Base-by-base conservation (phyloP, 2,113 vertebrate genomes). In the Marmota monax region DNA sequence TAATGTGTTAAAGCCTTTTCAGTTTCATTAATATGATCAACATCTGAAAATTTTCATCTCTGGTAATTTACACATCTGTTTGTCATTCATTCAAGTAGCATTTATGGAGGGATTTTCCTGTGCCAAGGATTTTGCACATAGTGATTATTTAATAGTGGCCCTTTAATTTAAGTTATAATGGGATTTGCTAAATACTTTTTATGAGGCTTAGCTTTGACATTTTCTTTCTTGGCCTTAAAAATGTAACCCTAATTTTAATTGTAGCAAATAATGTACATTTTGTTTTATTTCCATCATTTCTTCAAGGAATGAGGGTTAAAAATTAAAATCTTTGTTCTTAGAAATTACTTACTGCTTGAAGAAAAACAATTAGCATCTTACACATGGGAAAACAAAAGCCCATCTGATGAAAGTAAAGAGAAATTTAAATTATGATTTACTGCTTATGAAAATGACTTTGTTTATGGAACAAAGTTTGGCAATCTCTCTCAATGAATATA, bases 381-480 rank as follows among this genome's bases (percentile, higher is more conserved):
- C 51, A 83, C 69, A 39, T 78, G 94, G 90, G 61, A 96, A 88
- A 88, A 39, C 39, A 92, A 96, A 93, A 94, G 85, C 4, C 6
- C 78, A 92, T 95, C 84, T 95, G 80, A 95, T 89, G 76, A 90
- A 96, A 88, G 16, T 80, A 96, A 95, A 97, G 94, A 97, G 76
- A 93, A 84, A 97, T 94, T 70, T 96, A 97, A 98, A 96, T 95
- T 34, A 92, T 79, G 93, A 97, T 88, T 84, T 98, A 82, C 25
- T 97, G 45, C 94, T 97, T 97, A 96, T 78, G 85, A 92, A 98
- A 98, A 97, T 92, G 80, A 83, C 96, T 97, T 98, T 97, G 42
- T 92, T 97, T 98, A 96, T 90, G 90, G 87, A 61, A 94, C 90
- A 84, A 96, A 95, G n/a, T 98, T 97, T 88, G 84, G 97, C 92